These are phyloP conservation scores for Flexamia atlantica DNA, from an alignment of 2,888 invertebrate genomes.

Conservation along the genomic window DNA sequence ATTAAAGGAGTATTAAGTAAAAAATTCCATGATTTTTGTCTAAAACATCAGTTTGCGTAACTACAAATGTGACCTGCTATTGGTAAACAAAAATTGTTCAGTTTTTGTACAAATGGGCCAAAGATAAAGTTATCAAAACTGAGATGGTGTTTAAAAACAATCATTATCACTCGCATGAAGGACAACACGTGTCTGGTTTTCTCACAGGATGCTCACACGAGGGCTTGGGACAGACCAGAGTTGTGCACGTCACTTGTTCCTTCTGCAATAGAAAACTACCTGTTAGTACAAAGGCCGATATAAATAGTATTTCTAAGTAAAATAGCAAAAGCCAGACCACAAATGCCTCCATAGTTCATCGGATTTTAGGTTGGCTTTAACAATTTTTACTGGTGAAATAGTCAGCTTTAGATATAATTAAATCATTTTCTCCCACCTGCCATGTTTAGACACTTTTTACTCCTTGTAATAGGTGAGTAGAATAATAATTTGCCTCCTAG, in stretches of 20 bases:
- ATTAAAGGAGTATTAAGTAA: no score
- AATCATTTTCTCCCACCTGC: no score
- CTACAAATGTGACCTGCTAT: no score
- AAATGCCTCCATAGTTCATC: no score
- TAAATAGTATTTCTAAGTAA: slow-evolving; percentile 1
- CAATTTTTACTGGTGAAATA: no score
- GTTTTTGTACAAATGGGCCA: not conserved
- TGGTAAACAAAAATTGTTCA: not conserved
- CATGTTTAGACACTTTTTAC: no score
- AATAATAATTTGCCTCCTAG: no score
- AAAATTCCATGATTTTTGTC: no score
- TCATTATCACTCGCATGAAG: slow-evolving; percentile 72
- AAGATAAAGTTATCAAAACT: not conserved
- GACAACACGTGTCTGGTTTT: slow-evolving; percentile 75
- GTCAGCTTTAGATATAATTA: no score
- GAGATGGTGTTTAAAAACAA: not conserved
- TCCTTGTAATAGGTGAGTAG: no score
- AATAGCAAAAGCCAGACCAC: not conserved
- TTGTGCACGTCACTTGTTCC: slow-evolving; percentile 75
- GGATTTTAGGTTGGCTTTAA: no score
- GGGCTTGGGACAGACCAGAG: slow-evolving; percentile 74
- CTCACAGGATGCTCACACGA: slow-evolving; percentile 74
- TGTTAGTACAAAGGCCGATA: not conserved
- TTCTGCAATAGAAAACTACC: slow-evolving; percentile 70
- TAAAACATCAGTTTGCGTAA: no score